A percentile compares a stretch with the other conserved stretches of the same genome.
Evolutionary conservation across 1,140 invertebrate species (phyloP).

Genomic region (Thaumetopoea pityocampa): DNA sequence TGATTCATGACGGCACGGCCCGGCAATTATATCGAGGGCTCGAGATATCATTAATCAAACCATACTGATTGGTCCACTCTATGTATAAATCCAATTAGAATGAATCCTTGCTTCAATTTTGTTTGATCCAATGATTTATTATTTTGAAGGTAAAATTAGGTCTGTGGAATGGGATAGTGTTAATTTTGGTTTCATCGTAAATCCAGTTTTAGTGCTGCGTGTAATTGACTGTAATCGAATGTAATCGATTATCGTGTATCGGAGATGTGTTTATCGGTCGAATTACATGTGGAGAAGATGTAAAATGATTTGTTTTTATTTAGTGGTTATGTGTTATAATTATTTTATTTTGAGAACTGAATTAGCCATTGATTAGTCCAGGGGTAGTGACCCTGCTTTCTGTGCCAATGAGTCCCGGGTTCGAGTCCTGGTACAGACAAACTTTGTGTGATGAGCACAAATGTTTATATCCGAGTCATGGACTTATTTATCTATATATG

Average conservation of each 20-base stretch:
- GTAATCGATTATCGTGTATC: slow-evolving; percentile 36
- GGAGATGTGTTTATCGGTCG: slow-evolving; percentile 32
- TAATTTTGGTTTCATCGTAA: slow-evolving; percentile 64
- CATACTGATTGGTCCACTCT: slow-evolving; percentile 67
- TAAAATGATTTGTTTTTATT: slow-evolving; percentile 11
- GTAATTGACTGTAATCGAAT: slow-evolving; percentile 46
- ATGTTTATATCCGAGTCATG: no score
- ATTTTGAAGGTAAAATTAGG: slow-evolving; percentile 48
- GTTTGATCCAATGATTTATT: slow-evolving; percentile 59
- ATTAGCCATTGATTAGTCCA: no score
- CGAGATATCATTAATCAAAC: slow-evolving; percentile 69
- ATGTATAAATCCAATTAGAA: slow-evolving; percentile 67
- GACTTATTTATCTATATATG: no score
- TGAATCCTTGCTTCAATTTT: slow-evolving; percentile 64
- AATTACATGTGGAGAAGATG: slow-evolving; percentile 32
- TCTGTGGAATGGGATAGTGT: slow-evolving; percentile 38
- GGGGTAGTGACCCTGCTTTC: no score
- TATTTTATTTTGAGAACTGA: neutral
- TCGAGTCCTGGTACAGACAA: no score
- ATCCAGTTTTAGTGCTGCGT: slow-evolving; percentile 43
- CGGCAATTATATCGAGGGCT: slow-evolving; percentile 60
- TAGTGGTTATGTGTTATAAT: neutral
- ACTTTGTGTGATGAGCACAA: no score
- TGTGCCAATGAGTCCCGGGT: no score
- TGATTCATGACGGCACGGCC: slow-evolving; percentile 65